Percentiles rank a stretch among this genome's conserved stretches.
These are phyloP conservation scores for Cliona cf. orientalis DNA, from an alignment of 37 sponge, comb jelly and placozoan genomes.

Conservation along the genomic window DNA sequence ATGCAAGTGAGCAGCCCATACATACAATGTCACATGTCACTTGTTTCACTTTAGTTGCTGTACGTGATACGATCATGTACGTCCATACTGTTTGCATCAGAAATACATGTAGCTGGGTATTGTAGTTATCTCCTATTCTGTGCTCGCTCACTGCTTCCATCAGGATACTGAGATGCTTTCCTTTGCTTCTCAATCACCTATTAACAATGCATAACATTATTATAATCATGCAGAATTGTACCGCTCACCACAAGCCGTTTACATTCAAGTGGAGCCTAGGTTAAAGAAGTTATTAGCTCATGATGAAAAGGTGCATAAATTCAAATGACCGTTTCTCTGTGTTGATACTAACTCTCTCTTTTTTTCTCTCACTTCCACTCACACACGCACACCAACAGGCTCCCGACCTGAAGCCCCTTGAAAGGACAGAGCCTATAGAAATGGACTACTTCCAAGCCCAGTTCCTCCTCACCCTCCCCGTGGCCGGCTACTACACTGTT, in stretches of 20 bases:
- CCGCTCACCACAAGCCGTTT: slow-evolving; percentile 38
- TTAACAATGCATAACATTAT: too few species aligned
- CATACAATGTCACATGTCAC: too few species aligned
- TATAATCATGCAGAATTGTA: too few species aligned
- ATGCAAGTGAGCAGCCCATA: not conserved
- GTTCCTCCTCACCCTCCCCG: slow-evolving; percentile 57
- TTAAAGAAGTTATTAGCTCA: slow-evolving; percentile 40
- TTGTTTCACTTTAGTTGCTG: too few species aligned
- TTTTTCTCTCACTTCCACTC: not conserved
- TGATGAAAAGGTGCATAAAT: slow-evolving; percentile 25
- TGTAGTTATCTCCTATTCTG: too few species aligned
- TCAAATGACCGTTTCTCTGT: too few species aligned
- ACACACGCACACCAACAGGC: not conserved
- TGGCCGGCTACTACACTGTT: slow-evolving; percentile 48
- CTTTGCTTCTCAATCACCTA: too few species aligned
- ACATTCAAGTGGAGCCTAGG: slow-evolving; percentile 39
- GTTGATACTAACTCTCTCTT: slow-evolving; percentile 3
- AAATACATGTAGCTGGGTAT: too few species aligned
- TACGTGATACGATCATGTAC: too few species aligned
- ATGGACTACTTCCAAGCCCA: slow-evolving; percentile 68
- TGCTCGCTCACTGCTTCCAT: too few species aligned
- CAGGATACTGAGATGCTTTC: too few species aligned
- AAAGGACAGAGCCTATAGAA: slow-evolving; percentile 39
- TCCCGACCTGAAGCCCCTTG: slow-evolving; percentile 23
- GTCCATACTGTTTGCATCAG: too few species aligned